Evolutionary conservation across 2,888 invertebrate genomes (phyloP).

Genomic region (Listrodromus nycthemerus): DNA sequence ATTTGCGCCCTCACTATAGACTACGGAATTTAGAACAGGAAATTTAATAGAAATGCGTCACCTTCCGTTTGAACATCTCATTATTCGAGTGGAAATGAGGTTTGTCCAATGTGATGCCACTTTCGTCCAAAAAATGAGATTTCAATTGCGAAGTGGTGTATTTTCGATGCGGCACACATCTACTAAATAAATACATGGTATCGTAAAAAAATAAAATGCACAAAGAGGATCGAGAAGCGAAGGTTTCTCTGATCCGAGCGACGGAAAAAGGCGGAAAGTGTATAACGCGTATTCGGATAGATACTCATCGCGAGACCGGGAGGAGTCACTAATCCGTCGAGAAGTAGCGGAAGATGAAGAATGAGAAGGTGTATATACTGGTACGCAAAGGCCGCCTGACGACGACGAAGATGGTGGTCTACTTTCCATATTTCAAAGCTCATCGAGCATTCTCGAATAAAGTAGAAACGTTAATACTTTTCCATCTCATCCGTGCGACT

Average conservation of each 20-base stretch:
- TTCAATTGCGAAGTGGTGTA: neutral
- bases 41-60: too few species aligned
- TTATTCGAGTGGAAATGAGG: too few species aligned
- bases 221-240: neutral
- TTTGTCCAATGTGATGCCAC: too few species aligned
- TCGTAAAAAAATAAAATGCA: neutral
- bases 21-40: neutral
- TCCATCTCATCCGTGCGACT: constrained; percentile 71
- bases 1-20: neutral
- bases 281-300: neutral
- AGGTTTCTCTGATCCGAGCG: neutral
- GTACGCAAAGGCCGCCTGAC: constrained; percentile 17
- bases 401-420: constrained; percentile 55
- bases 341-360: constrained; percentile 38
- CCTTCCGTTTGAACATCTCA: too few species aligned
- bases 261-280: neutral
- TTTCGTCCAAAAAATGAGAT: too few species aligned
- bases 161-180: neutral
- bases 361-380: constrained; percentile 14
- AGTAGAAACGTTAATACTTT: constrained; percentile 80
- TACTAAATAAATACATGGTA: neutral
- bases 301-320: constrained; percentile 2
- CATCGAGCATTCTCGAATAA: constrained; percentile 78
- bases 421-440: constrained; percentile 80
- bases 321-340: constrained; percentile 1